Base-by-base conservation (phyloP, 2,888 invertebrate genomes). In the Pollenia labialis region DNA sequence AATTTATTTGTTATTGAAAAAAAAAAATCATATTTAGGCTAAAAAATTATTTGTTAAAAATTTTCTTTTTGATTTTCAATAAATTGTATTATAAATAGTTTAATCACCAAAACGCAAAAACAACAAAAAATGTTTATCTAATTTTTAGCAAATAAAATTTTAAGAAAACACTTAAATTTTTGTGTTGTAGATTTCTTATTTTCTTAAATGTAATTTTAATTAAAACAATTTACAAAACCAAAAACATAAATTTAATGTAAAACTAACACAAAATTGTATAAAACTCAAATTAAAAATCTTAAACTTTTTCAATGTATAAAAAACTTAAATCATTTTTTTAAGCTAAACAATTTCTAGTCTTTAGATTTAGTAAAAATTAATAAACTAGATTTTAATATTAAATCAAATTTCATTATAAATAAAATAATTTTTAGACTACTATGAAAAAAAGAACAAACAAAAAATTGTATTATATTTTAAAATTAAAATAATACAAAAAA, bases 321-420 rank as follows among this genome's bases (percentile, higher is more conserved):
- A 32, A 66, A 46, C n/a, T 12, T 18, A 60, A 79, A 18, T 32
- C 50, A 23, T 16, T 81, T 62, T 32, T 81, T 46, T 54, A 40
- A 74, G 8, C 18, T 81, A 60, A 46, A 72, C 11, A 40, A n/a
- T 58, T 44, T 83, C 69, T 76, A 87, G 84, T 87, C 83, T 54
- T 64, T 89, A 89, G 89, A 87, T 88, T 89, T 91, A 90, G 90
- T 88, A 90, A 90, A 84, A 85, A 60, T 40, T 46, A 52, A 88
- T 79, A 82, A 74, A n/a, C 80, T 88, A 85, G 56, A 58, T 79
- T 72, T 81, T 87, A 89, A 89, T 81, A 81, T 89, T 88, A 89
- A 44, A 76, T 44, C 10, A 68, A 72, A 80, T 68, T 66, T 76
- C 58, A 77, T 64, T 62, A 71, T 23, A 76, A 87, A 77, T 79